Conservation (phyloP, 37 sponge, comb jelly and placozoan species). For the Eunapius fragilis region DNA sequence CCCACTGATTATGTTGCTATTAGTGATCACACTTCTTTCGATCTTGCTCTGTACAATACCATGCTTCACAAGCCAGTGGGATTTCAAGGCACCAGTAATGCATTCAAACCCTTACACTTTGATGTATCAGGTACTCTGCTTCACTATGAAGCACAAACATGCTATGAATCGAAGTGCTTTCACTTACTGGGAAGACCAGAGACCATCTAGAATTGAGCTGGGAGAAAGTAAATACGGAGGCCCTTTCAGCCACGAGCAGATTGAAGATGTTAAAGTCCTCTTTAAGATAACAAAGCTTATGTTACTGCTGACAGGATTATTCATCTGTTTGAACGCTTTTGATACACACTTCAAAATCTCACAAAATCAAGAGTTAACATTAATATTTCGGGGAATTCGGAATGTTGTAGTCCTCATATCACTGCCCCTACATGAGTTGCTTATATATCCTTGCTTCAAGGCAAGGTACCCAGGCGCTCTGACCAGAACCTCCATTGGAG, state of each 20-base stretch:
- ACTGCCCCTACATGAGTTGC: neutral
- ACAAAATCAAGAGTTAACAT: no score
- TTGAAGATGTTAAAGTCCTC: neutral
- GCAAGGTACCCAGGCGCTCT: neutral
- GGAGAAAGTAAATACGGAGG: neutral
- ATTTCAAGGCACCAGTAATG: neutral
- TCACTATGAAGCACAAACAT: neutral
- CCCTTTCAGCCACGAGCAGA: neutral
- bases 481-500: neutral
- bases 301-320: neutral
- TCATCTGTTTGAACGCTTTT: neutral
- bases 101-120: neutral
- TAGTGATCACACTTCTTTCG: neutral
- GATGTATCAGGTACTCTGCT: neutral
- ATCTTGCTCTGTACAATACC: neutral
- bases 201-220: neutral
- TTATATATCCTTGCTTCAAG: neutral
- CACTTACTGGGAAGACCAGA: neutral
- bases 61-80: neutral
- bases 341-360: no score
- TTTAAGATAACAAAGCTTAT: neutral
- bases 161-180: neutral
- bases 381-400: neutral
- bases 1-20: neutral
- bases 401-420: neutral